Base-by-base conservation (phyloP, 37 sponge, comb jelly and placozoan genomes). In the Aphrocallistes beatrix region DNA sequence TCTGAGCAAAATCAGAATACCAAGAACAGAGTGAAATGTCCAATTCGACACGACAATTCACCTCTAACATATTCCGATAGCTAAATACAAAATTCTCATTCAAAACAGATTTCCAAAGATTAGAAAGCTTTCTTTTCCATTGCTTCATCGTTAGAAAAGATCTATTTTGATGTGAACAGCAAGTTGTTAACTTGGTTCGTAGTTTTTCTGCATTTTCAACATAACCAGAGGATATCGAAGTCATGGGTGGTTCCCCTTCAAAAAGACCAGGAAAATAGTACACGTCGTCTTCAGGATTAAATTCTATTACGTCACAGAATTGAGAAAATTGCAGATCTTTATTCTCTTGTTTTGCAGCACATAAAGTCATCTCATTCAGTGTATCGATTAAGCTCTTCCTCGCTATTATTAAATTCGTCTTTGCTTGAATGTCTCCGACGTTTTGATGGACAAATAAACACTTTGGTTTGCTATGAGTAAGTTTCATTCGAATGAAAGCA, bases 371-470 rank as follows among this genome's bases (percentile, higher is more conserved):
- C 10, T 1, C 9, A 39, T 88, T 81, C 1, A 88, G 39, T 13
- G 39, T 84, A 25, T 88, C 88, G 69, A 37, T 51, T 1, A 88
- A 60, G 13, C 69, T 84, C 36, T 9, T 19, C 37, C 88, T 81
- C 0, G 85, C 88, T 39, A 84, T 75, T n/a, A 38, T 40, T 40
- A 84, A 69, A 39, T 84, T 88, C 0, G 39, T 69, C 9, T 38
- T 23, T 32, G 85, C 82, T 38, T 36, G 39, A 8, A 84, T 39
- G 37, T 39, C 85, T 23, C 47, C 38, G 25, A 88, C 88, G 60
- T 88, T 88, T 38, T 88, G 88, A 40, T 88, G 88, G 23, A 88
- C 88, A 60, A 88, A 88, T 23, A 84, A 81, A 32, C 88, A 88
- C 3, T 81, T 84, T 1, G 84, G 84, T 1, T 38, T 51, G 37